Evolutionary conservation across 2,113 vertebrate species (phyloP).

Genomic region (Cyrtonyx montezumae): DNA sequence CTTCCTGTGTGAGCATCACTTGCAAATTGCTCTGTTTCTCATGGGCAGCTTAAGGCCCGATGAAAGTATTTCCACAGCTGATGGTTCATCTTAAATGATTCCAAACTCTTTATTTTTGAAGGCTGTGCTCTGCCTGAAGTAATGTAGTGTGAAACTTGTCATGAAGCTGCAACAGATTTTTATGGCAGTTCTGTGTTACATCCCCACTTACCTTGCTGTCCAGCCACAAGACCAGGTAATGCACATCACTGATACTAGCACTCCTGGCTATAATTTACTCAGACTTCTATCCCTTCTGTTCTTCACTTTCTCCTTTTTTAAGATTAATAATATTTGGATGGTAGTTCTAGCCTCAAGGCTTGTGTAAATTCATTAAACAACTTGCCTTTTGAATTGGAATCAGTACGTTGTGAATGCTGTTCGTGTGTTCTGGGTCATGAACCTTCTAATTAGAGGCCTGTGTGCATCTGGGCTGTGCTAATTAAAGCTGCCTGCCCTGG

Average conservation of each 20-base stretch:
- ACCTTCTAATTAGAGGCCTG: not conserved
- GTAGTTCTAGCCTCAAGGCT: conserved; percentile 40
- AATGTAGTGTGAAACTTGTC: not conserved
- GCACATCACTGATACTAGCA: not conserved
- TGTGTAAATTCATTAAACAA: conserved; percentile 36
- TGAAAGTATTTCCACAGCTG: not conserved
- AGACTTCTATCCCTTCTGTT: not conserved
- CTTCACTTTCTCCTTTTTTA: conserved; percentile 10
- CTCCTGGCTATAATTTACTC: not conserved
- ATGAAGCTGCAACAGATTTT: not conserved
- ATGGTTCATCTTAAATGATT: fast-evolving
- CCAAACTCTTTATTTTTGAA: not conserved
- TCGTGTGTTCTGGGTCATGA: conserved; percentile 46
- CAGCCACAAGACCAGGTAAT: not conserved
- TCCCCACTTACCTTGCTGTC: not conserved
- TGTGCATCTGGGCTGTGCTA: conserved; percentile 35
- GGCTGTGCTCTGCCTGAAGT: not conserved
- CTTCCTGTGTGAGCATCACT: not conserved
- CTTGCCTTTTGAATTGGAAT: conserved; percentile 51
- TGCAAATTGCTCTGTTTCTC: not conserved
- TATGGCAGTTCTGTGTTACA: not conserved
- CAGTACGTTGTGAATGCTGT: conserved; percentile 29
- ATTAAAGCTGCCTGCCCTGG: conserved; percentile 47
- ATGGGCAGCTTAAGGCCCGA: not conserved
- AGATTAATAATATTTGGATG: conserved; percentile 27